Evolutionary conservation across 2,113 vertebrate genomes (phyloP).

Genomic region (Calypte anna): DNA sequence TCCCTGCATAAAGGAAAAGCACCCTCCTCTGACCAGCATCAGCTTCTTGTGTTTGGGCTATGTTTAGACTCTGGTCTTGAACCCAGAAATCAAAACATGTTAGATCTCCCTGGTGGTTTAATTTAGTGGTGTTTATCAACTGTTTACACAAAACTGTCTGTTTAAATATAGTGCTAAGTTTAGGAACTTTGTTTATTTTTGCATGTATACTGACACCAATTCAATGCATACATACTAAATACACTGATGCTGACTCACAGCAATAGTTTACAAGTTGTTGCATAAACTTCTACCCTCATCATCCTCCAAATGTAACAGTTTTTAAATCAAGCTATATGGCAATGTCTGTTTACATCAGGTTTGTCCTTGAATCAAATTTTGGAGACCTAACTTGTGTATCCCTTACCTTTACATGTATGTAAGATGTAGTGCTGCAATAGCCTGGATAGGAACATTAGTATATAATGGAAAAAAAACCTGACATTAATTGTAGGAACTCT

Average conservation of each 20-base stretch:
- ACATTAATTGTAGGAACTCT: background rate
- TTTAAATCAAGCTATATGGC: background rate
- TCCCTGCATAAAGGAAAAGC: background rate
- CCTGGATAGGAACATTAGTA: background rate
- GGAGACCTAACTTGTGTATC: background rate
- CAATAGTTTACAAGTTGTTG: background rate
- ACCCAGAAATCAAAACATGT: background rate
- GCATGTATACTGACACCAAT: background rate
- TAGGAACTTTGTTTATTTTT: background rate
- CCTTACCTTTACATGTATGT: accelerated
- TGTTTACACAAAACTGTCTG: background rate
- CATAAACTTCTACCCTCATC: background rate
- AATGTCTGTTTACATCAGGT: background rate
- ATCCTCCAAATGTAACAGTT: background rate
- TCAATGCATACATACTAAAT: background rate
- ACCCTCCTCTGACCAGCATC: accelerated
- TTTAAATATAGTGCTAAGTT: background rate
- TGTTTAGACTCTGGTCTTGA: background rate
- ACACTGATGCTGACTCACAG: background rate
- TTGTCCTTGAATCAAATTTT: background rate
- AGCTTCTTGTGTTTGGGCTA: too few species aligned
- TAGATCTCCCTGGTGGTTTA: background rate
- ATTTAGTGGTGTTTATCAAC: background rate
- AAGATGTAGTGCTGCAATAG: background rate
- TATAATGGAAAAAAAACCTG: background rate